Conservation (phyloP, 92 coral and sea anemone genomes). For the Epizoanthus illoricatus region DNA sequence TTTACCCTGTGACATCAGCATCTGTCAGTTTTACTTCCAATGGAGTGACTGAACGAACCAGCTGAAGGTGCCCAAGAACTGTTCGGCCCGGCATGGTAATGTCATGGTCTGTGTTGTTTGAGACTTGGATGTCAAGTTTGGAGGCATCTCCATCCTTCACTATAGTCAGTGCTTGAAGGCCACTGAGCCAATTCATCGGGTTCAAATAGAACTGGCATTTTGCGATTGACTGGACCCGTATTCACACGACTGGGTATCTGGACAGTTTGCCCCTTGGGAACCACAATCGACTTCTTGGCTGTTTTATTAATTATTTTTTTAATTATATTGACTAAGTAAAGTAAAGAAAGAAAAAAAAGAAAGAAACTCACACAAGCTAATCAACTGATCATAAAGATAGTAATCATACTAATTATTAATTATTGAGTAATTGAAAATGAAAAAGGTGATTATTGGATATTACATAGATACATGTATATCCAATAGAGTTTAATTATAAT, state of each 20-base stretch:
- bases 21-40: slow-evolving; percentile 41
- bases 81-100: slow-evolving; percentile 49
- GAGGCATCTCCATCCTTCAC: slow-evolving; percentile 35
- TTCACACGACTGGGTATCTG: slow-evolving; percentile 48
- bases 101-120: slow-evolving; percentile 49
- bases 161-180: slow-evolving; percentile 43
- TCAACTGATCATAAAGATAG: too few relatives aligned
- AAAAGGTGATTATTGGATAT: too few relatives aligned
- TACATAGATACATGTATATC: too few relatives aligned
- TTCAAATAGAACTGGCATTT: slow-evolving; percentile 52
- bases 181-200: slow-evolving; percentile 44
- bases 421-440: too few relatives aligned
- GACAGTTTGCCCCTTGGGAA: slow-evolving; percentile 43
- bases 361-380: too few relatives aligned
- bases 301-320: too few relatives aligned
- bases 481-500: too few relatives aligned
- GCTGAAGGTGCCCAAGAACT: slow-evolving; percentile 48
- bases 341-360: too few relatives aligned
- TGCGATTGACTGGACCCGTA: slow-evolving; percentile 44
- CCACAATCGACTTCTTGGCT: slow-evolving; percentile 40
- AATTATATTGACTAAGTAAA: too few relatives aligned
- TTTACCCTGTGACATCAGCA: slow-evolving; percentile 1
- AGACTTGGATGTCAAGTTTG: slow-evolving; percentile 26
- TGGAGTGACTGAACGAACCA: slow-evolving; percentile 59
- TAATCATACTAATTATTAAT: too few relatives aligned